These are phyloP conservation scores for Paramacrobiotus metropolitanus DNA, from an alignment of 1,140 invertebrate genomes.

Conservation along the genomic window DNA sequence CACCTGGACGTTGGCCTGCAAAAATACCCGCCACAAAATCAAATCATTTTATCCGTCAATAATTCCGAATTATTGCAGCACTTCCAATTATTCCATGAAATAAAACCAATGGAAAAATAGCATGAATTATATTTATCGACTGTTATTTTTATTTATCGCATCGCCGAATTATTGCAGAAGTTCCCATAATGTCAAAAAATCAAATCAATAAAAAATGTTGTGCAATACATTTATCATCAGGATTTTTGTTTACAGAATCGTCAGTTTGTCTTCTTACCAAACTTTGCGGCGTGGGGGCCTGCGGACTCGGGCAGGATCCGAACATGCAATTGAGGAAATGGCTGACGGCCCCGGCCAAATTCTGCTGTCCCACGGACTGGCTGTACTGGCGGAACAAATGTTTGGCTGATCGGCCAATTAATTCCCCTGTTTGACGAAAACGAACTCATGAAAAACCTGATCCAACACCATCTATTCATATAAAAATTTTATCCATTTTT, in stretches of 20 bases:
- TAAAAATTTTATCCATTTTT: no score
- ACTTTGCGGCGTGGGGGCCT: constrained; percentile 13
- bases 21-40: no score
- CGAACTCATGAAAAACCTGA: no score
- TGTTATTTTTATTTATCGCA: no score
- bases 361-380: constrained; percentile 68
- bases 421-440: constrained; percentile 54
- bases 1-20: background rate
- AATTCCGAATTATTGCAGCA: no score
- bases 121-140: no score
- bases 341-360: constrained; percentile 57
- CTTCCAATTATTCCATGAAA: no score
- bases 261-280: background rate
- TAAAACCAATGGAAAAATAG: no score
- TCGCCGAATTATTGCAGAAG: no score
- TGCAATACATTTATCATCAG: background rate
- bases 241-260: no score
- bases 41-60: no score
- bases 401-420: constrained; percentile 64
- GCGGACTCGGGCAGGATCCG: constrained; percentile 19
- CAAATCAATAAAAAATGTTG: background rate
- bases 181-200: background rate
- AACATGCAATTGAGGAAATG: constrained; percentile 89
- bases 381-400: constrained; percentile 77
- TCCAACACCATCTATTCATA: no score